phyloP scores from a whole-genome alignment of 30 jellyfish, hydroid and myxozoan genomes.

The Calvadosia cruxmelitensis region DNA sequence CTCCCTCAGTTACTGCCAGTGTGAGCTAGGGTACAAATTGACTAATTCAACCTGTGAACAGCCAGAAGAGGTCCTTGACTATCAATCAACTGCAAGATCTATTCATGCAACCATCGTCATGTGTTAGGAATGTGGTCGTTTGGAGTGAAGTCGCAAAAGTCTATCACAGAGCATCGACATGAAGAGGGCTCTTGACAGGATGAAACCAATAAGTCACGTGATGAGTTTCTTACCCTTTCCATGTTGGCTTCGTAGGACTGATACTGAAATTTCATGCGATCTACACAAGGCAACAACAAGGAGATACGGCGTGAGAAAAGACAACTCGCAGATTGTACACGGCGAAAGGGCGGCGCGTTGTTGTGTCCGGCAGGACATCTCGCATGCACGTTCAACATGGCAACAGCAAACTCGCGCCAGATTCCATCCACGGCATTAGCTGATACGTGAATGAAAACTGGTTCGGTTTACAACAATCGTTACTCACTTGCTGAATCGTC shows the following conservation, averaged over 20 bases:
- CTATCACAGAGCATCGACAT: no score
- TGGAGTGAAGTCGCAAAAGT: no score
- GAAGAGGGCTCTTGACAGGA: no score
- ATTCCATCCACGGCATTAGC: no score
- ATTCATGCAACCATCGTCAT: no score
- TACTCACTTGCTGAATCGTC: slow-evolving; percentile 87
- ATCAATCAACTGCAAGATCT: no score
- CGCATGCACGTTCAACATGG: background rate
- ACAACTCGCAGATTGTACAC: background rate
- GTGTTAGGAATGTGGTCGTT: no score
- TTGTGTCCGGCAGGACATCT: background rate
- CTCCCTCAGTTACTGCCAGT: no score
- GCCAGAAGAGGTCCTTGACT: no score
- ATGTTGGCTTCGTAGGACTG: slow-evolving; percentile 67
- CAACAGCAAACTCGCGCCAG: background rate
- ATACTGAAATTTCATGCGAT: slow-evolving; percentile 63
- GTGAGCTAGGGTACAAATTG: no score
- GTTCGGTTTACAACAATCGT: background rate
- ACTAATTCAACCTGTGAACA: no score
- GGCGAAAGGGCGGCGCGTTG: background rate
- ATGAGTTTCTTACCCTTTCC: slow-evolving; percentile 44
- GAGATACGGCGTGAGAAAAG: background rate
- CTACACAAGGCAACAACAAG: slow-evolving; percentile 12
- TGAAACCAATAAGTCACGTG: background rate
- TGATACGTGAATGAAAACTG: background rate